Conservation (phyloP, 1,140 invertebrate genomes). For the Temnothorax curvispinosus region DNA sequence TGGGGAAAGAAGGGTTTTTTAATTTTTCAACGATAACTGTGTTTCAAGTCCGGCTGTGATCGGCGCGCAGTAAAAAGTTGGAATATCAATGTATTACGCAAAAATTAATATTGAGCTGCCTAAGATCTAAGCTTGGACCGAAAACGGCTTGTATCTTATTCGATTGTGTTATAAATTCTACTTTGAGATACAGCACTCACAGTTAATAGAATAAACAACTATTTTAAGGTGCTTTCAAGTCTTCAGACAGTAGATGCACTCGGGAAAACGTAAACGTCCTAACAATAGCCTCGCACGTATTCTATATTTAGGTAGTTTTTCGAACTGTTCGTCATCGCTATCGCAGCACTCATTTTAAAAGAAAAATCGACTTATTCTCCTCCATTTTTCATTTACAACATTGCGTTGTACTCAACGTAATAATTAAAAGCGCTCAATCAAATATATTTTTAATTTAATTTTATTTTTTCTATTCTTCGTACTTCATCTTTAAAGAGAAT, state of each 20-base stretch:
- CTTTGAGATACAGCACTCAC: background rate
- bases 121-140: too few species aligned
- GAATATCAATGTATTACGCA: too few species aligned
- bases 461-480: background rate
- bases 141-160: too few species aligned
- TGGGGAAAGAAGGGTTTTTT: too few species aligned
- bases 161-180: background rate
- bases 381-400: background rate
- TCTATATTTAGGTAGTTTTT: conserved; percentile 75
- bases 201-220: conserved; percentile 30
- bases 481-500: background rate
- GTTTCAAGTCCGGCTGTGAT: too few species aligned
- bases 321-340: conserved; percentile 57
- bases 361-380: background rate
- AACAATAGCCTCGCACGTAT: conserved; percentile 68
- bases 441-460: background rate
- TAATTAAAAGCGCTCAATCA: background rate
- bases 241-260: conserved; percentile 20
- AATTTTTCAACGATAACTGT: too few species aligned
- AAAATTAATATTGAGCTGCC: too few species aligned
- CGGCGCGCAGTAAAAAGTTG: too few species aligned
- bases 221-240: conserved; percentile 39
- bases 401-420: background rate
- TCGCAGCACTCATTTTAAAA: conserved; percentile 5
- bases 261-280: conserved; percentile 58